Evolutionary conservation across 2,797 vertebrate genomes (phyloP).

Genomic region (Nannoperca obscura): DNA sequence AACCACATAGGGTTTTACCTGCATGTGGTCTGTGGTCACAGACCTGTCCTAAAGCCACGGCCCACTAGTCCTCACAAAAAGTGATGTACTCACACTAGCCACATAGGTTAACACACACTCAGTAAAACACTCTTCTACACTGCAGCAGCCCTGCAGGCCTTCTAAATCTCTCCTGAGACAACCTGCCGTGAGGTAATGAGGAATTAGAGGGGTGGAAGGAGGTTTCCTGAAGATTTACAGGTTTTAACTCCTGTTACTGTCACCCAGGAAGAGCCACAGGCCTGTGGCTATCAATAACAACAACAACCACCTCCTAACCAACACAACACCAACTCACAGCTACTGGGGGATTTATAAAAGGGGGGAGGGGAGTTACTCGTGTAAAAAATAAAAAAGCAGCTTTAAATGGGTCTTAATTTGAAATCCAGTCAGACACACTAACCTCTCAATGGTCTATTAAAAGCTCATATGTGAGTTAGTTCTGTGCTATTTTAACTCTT

Average conservation of each 20-base stretch:
- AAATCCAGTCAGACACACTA: conserved; percentile 34
- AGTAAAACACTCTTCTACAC: conserved; percentile 49
- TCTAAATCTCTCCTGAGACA: conserved; percentile 78
- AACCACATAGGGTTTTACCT: conserved; percentile 60
- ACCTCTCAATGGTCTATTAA: conserved; percentile 38
- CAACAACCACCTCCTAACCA: conserved; percentile 52
- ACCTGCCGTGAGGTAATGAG: conserved; percentile 83
- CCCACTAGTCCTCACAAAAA: conserved; percentile 60
- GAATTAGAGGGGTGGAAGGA: conserved; percentile 82
- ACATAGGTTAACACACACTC: conserved; percentile 71
- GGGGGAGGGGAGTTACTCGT: neutral
- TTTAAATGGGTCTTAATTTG: conserved; percentile 45
- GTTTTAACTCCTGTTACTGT: conserved; percentile 80
- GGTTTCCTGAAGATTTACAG: conserved; percentile 82
- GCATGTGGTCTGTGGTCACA: conserved; percentile 75
- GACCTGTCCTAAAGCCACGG: conserved; percentile 72
- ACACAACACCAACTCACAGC: conserved; percentile 40
- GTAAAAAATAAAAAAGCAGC: neutral
- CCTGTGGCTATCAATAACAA: conserved; percentile 71
- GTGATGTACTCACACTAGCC: conserved; percentile 67
- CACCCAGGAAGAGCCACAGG: conserved; percentile 79
- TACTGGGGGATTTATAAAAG: conserved; percentile 37
- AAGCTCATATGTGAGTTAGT: conserved; percentile 35
- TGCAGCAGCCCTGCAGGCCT: conserved; percentile 68
- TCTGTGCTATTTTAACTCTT: conserved; percentile 30